Evolutionary conservation across 2,113 vertebrate genomes (phyloP).

Genomic region (Aramus guarauna): DNA sequence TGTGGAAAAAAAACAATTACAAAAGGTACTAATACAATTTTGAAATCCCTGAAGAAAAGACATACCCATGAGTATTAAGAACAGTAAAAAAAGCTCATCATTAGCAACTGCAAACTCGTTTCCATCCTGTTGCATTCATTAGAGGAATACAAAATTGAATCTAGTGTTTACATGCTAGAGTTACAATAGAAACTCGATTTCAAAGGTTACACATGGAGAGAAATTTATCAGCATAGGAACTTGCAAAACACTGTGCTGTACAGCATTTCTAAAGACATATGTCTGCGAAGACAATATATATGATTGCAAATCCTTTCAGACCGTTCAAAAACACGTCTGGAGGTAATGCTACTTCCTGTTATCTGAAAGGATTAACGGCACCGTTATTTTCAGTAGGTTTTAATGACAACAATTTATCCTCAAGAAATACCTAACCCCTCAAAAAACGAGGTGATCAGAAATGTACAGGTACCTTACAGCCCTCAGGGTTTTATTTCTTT

Average conservation of each 20-base stretch:
- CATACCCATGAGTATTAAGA: conserved; percentile 59
- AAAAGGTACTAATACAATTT: conserved; percentile 50
- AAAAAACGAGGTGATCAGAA: conserved; percentile 9
- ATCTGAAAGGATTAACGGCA: conserved; percentile 32
- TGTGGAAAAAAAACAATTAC: neutral
- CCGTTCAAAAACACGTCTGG: neutral
- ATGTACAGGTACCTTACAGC: conserved; percentile 35
- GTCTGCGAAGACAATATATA: conserved; percentile 1
- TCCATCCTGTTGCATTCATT: conserved; percentile 53
- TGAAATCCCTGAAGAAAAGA: conserved; percentile 60
- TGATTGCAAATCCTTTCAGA: neutral
- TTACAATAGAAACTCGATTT: conserved; percentile 29
- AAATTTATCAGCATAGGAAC: conserved; percentile 22
- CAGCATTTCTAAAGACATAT: conserved; percentile 1
- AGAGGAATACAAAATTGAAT: conserved; percentile 51
- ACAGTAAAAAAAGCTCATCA: conserved; percentile 62
- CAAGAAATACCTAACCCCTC: conserved; percentile 40
- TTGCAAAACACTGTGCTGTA: conserved; percentile 33
- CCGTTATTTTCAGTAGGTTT: conserved; percentile 17
- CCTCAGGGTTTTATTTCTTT: conserved; percentile 17
- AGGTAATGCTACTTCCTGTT: conserved; percentile 14
- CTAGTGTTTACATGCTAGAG: conserved; percentile 44
- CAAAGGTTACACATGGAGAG: conserved; percentile 21
- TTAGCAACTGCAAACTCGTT: conserved; percentile 46
- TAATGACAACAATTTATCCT: conserved; percentile 17